Evolutionary conservation across 2,797 vertebrate species (phyloP).

Genomic region (Adelosebastes latens): DNA sequence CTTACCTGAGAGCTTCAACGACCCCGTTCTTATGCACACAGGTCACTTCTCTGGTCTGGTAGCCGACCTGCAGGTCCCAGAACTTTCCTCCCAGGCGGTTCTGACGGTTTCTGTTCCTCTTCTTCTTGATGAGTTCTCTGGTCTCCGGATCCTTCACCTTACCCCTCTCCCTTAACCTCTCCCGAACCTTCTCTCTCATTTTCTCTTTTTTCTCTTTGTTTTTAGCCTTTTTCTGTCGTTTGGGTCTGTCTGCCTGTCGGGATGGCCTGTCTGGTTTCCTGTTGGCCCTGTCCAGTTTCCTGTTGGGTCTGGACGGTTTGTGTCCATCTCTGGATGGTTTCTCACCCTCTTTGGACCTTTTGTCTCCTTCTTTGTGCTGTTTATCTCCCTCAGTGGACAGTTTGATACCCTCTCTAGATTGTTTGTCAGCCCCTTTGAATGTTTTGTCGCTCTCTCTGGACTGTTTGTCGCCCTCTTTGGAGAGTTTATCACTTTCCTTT

Average conservation of each 20-base stretch:
- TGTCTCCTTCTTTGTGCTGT: constrained; percentile 26
- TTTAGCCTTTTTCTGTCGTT: constrained; percentile 74
- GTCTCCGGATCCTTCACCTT: constrained; percentile 89
- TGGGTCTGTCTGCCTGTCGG: constrained; percentile 65
- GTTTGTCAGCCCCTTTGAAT: constrained; percentile 31
- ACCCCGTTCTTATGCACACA: constrained; percentile 91
- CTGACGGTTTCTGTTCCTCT: constrained; percentile 91
- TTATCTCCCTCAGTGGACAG: constrained; percentile 29
- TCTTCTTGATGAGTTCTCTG: constrained; percentile 94
- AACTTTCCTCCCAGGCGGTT: constrained; percentile 93
- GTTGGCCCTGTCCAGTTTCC: constrained; percentile 53
- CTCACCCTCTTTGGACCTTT: constrained; percentile 31
- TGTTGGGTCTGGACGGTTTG: constrained; percentile 52
- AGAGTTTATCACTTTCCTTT: constrained; percentile 26
- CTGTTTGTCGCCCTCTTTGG: constrained; percentile 37
- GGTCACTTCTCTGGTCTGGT: constrained; percentile 91
- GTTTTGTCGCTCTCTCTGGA: constrained; percentile 2
- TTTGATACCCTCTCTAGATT: constrained; percentile 12
- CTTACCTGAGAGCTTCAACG: constrained; percentile 88
- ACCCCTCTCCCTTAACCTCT: constrained; percentile 83
- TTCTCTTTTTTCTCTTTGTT: constrained; percentile 83
- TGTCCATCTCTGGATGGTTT: constrained; percentile 41
- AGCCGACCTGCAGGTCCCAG: constrained; percentile 95
- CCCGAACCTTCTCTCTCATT: constrained; percentile 82
- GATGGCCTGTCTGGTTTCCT: constrained; percentile 62